phyloP scores from a whole-genome alignment of 2,113 vertebrate genomes.

The Nycticorax nycticorax region DNA sequence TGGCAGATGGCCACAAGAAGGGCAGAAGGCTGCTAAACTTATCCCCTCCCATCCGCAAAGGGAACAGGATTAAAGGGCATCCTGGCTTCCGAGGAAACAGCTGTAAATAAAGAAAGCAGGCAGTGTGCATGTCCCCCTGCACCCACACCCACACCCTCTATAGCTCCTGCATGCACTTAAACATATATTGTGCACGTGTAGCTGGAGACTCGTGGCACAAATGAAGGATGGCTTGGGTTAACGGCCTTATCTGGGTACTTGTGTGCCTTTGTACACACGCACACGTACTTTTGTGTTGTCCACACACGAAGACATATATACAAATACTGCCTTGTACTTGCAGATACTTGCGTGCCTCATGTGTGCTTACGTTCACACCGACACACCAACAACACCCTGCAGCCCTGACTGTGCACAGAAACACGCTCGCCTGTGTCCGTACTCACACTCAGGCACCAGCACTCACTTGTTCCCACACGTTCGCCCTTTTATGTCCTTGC shows the following conservation, averaged over 20 bases:
- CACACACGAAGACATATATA: background rate
- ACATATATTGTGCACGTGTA: accelerated
- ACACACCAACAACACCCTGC: background rate
- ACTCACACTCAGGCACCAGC: background rate
- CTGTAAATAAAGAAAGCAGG: background rate
- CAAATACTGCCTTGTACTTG: background rate
- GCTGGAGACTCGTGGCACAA: no score
- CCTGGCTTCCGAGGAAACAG: background rate
- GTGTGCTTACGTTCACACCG: accelerated
- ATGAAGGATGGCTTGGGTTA: background rate
- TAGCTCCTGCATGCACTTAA: background rate
- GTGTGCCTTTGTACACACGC: background rate
- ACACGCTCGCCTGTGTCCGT: accelerated
- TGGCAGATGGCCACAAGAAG: background rate
- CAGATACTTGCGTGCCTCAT: background rate
- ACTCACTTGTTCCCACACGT: background rate
- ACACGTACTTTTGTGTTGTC: background rate
- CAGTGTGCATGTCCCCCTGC: background rate
- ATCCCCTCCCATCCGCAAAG: background rate
- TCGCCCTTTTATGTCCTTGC: background rate
- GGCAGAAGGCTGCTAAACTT: background rate
- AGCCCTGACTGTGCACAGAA: background rate
- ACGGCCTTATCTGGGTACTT: background rate
- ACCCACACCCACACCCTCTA: background rate
- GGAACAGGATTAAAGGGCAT: background rate